Evolutionary conservation across 2,888 invertebrate genomes (phyloP).

Genomic region (Caenorhabditis drosophilae): DNA sequence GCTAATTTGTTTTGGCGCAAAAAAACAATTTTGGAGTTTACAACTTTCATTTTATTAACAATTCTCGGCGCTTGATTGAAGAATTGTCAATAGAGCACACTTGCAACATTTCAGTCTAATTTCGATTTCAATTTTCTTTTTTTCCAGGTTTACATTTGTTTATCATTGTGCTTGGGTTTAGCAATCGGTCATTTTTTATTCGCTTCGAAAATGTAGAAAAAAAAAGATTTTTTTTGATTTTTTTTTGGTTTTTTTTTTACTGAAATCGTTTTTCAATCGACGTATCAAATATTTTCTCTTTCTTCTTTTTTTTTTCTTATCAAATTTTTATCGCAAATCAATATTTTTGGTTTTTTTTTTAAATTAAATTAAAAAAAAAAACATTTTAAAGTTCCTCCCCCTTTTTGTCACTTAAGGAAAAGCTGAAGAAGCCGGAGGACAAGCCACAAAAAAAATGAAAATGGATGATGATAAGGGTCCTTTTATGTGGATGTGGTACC

Average conservation of each 20-base stretch:
- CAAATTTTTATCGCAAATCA: neutral
- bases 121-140: too few relatives aligned
- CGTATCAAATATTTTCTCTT: neutral
- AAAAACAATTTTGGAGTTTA: too few relatives aligned
- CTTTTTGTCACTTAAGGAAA: too few relatives aligned
- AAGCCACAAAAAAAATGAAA: neutral
- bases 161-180: conserved; percentile 50
- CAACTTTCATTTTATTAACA: too few relatives aligned
- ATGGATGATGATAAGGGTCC: conserved; percentile 7
- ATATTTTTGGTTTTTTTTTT: too few relatives aligned
- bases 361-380: neutral
- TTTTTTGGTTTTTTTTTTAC: neutral
- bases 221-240: too few relatives aligned
- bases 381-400: neutral
- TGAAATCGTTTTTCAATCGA: neutral
- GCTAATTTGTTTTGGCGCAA: too few relatives aligned
- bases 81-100: too few relatives aligned
- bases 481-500: conserved; percentile 68
- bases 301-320: neutral
- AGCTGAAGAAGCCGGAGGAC: too few relatives aligned
- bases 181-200: conserved; percentile 61
- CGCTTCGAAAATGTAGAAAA: conserved; percentile 45
- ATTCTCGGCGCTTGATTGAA: too few relatives aligned
- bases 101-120: too few relatives aligned
- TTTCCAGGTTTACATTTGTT: conserved; percentile 55